phyloP scores from a whole-genome alignment of 2,888 invertebrate species.

The Lasioglossum oenotherae region DNA sequence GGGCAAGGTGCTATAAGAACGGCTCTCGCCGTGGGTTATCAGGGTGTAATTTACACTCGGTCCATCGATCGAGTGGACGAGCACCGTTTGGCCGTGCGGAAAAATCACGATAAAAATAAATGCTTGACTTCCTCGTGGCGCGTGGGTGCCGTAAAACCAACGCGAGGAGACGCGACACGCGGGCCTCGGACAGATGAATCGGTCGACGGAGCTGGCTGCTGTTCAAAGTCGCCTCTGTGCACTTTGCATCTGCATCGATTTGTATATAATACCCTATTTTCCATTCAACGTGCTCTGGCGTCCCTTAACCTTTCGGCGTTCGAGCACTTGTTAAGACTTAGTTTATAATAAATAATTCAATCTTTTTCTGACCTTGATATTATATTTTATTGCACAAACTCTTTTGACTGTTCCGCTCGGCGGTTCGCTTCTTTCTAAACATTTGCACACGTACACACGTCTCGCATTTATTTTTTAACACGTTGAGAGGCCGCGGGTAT shows the following conservation, averaged over 20 bases:
- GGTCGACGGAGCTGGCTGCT: constrained; percentile 37
- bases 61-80: constrained; percentile 59
- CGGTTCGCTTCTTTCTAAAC: too few species aligned
- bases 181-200: constrained; percentile 36
- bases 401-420: too few species aligned
- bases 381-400: too few species aligned
- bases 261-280: constrained; percentile 15
- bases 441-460: too few species aligned
- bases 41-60: constrained; percentile 36
- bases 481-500: too few species aligned
- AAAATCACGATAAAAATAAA: constrained; percentile 74
- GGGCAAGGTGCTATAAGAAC: background rate
- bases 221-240: constrained; percentile 24
- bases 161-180: constrained; percentile 6
- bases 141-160: constrained; percentile 59
- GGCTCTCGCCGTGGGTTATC: constrained; percentile 6
- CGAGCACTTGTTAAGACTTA: background rate
- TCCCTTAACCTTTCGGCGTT: background rate
- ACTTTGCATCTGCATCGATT: constrained; percentile 22
- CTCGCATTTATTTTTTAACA: background rate
- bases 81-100: constrained; percentile 60
- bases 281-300: background rate
- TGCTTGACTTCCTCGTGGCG: constrained; percentile 70
- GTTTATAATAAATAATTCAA: too few species aligned
- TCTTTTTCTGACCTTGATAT: too few species aligned